These are phyloP conservation scores for Mus minutoides DNA, from an alignment of 2,797 vertebrate species.

Conservation along the genomic window DNA sequence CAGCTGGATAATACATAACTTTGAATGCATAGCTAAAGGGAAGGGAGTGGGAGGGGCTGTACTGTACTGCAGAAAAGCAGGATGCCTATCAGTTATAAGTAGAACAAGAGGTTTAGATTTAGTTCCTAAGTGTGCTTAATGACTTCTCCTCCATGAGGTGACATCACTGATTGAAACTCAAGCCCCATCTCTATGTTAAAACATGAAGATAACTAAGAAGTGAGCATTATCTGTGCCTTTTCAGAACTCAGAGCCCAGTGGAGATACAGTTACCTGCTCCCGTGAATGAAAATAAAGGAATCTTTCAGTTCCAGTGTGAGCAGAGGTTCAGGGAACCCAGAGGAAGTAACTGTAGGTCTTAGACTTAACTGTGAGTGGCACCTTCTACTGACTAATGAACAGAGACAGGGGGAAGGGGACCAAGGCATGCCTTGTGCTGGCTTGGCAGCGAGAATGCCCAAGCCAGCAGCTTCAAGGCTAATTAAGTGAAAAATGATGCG, in stretches of 20 bases:
- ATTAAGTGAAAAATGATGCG: conserved; percentile 75
- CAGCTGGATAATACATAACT: background rate
- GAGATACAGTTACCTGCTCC: background rate
- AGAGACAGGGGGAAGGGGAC: background rate
- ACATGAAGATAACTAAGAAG: background rate
- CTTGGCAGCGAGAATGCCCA: conserved; percentile 1
- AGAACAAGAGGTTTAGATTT: background rate
- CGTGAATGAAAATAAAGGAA: background rate
- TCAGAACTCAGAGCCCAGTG: background rate
- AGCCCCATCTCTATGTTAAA: background rate
- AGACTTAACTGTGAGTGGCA: background rate
- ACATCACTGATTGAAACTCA: conserved; percentile 16
- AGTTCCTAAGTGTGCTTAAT: background rate
- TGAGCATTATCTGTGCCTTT: background rate
- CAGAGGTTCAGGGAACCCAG: background rate
- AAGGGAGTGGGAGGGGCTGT: background rate
- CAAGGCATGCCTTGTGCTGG: conserved; percentile 1
- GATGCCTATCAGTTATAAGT: background rate
- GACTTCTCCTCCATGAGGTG: background rate
- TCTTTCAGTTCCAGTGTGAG: background rate
- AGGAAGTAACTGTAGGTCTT: background rate
- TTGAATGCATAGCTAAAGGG: background rate
- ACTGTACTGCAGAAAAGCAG: accelerated
- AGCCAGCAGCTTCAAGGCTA: conserved; percentile 64
- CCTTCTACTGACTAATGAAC: background rate